A percentile compares a stretch with the other conserved stretches of the same genome.
These are phyloP conservation scores for Tetanocera ferruginea DNA, from an alignment of 2,888 invertebrate species.

Conservation along the genomic window DNA sequence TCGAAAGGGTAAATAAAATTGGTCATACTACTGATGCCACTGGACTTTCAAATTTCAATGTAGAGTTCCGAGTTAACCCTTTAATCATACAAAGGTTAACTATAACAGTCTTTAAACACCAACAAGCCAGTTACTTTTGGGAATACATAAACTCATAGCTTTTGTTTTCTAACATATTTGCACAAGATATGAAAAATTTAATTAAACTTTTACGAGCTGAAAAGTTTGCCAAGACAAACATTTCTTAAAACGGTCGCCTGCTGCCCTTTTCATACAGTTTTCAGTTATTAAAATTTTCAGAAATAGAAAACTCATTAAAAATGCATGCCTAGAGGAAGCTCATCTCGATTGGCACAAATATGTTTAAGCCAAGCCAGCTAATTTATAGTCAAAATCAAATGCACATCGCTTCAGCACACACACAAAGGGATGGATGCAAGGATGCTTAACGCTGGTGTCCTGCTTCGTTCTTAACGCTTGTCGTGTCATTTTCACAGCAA, in stretches of 20 bases:
- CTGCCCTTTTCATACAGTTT: no score
- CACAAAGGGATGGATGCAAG: neutral
- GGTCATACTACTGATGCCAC: neutral
- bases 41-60: neutral
- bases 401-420: neutral
- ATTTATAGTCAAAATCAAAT: constrained; percentile 20
- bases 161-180: no score
- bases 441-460: neutral
- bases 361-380: constrained; percentile 14
- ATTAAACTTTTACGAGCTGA: no score
- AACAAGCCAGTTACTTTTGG: no score
- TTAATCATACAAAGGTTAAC: no score
- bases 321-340: neutral
- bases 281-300: no score
- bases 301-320: neutral
- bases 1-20: neutral
- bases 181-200: no score
- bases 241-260: no score
- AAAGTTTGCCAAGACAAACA: no score
- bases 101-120: no score
- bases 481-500: constrained; percentile 49
- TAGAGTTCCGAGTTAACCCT: no score
- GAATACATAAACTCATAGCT: no score
- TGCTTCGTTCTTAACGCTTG: constrained; percentile 12
- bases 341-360: neutral